Conservation (phyloP, 2,113 vertebrate genomes). For the Accipiter cooperii region DNA sequence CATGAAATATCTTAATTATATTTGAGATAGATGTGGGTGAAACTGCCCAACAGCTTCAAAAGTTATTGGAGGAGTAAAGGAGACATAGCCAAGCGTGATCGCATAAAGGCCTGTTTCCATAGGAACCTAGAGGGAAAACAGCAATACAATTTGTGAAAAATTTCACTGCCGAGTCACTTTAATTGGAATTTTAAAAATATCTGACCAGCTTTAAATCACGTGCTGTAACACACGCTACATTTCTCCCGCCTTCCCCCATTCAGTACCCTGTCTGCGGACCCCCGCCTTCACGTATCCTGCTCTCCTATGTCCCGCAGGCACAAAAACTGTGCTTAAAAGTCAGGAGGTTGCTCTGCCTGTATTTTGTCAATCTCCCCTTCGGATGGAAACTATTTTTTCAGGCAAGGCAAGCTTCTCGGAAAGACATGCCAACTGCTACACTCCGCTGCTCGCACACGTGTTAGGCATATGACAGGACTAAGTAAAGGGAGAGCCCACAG, state of each 20-base stretch:
- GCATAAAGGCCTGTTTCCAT: slow-evolving; percentile 35
- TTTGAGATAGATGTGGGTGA: slow-evolving; percentile 18
- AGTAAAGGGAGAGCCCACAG: background rate
- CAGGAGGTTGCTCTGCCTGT: background rate
- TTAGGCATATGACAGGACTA: background rate
- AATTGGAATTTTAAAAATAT: slow-evolving; percentile 51
- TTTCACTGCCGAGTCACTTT: background rate
- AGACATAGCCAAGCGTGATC: slow-evolving; percentile 41
- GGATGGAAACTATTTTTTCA: background rate
- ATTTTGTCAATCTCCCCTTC: background rate
- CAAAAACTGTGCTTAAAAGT: background rate
- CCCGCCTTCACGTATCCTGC: background rate
- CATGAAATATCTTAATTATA: slow-evolving; percentile 30
- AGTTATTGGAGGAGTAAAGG: slow-evolving; percentile 47
- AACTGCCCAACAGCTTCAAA: slow-evolving; percentile 51
- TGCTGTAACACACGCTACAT: background rate
- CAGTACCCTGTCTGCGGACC: background rate
- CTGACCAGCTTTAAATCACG: background rate
- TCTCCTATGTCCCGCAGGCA: background rate
- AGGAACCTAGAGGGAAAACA: slow-evolving; percentile 51
- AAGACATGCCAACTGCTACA: background rate
- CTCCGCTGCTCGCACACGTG: background rate
- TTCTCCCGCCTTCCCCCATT: background rate
- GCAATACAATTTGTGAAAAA: slow-evolving; percentile 20
- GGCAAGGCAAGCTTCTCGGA: background rate